A percentile compares a stretch with the other conserved stretches of the same genome.
Conservation (phyloP, 2,113 vertebrate species). For the Piprites chloris region DNA sequence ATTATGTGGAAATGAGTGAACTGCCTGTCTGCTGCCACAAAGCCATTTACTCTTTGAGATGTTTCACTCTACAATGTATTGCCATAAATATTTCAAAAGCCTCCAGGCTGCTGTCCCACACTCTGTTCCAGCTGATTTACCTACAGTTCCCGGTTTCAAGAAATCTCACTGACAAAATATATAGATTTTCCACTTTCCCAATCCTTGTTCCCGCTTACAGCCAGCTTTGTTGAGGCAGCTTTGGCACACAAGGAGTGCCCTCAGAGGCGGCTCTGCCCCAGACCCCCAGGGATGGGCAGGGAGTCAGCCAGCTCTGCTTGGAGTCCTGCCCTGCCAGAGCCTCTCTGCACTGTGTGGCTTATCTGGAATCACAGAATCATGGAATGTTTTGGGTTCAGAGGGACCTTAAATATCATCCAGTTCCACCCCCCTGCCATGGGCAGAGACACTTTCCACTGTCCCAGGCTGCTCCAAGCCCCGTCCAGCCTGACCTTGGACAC, state of each 20-base stretch:
- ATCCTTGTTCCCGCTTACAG: not conserved
- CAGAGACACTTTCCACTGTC: not conserved
- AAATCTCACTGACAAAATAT: not conserved
- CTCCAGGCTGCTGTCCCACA: not conserved
- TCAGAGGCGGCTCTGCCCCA: not conserved
- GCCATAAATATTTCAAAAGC: not conserved
- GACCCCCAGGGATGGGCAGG: rapidly evolving
- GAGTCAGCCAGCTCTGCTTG: not conserved
- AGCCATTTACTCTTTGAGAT: not conserved
- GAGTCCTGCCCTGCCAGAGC: not conserved
- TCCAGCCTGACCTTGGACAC: not conserved
- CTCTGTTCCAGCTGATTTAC: not conserved
- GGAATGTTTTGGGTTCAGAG: not conserved
- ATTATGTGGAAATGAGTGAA: not conserved
- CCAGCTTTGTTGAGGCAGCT: not conserved
- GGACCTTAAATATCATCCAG: not conserved
- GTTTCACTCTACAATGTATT: not conserved
- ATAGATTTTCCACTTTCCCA: not conserved
- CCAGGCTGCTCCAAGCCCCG: not conserved
- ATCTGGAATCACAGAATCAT: not conserved
- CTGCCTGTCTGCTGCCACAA: not conserved
- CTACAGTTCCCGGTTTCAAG: not conserved
- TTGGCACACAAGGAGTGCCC: not conserved
- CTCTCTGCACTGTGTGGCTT: too few species aligned
- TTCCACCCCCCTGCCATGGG: not conserved